Evolutionary conservation across 2,888 invertebrate species (phyloP), one percentile per base, ranked within the genome.

Genomic region (Drosophila nigritarsus): DNA sequence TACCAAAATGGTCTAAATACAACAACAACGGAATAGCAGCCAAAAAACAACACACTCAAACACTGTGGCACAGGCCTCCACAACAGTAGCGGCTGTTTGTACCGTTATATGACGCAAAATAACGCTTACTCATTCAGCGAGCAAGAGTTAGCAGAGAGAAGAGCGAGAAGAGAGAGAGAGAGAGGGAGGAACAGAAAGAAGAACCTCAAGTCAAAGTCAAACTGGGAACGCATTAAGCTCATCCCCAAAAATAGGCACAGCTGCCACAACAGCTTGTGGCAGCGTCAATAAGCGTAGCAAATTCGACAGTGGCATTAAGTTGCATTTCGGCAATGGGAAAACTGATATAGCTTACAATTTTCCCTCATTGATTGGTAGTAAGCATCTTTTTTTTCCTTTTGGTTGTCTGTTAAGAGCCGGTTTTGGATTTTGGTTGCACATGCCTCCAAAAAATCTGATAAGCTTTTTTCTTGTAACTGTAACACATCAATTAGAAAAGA

Each of bases 21-120:
- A 81, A 81, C 80, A 90, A 85, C 75, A 75, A 68, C 74, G 83
- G 76, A 82, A 75, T 77, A 69, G 49, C 72, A 80, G 74, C 75
- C 75, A 66, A 73, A 86, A 85, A 67, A 77, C 69, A 78, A 51
- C 27, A 51, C 20, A 64, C 30, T 49, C 30, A 48, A 13, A 30
- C 15, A 34, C 30, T 69, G 38, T 8, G 20, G 45, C 45, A 34
- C 63, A 70, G 42, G 65, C 72, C 59, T 72, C 29, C 76, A 82
- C 83, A 84, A 80, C 83, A 86, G 78, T 80, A 90, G 87, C 89
- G 74, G 83, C 86, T 76, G 81, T 65, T 80, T 80, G 63, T 83
- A 81, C 91, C 87, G 90, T 91, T 91, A 91, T 78, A 79, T 91
- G 91, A 88, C 90, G 90, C 84, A 84, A 86, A 91, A 85, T 87